Conservation (phyloP, 2,888 invertebrate genomes). For the Allophyes oxyacanthae region DNA sequence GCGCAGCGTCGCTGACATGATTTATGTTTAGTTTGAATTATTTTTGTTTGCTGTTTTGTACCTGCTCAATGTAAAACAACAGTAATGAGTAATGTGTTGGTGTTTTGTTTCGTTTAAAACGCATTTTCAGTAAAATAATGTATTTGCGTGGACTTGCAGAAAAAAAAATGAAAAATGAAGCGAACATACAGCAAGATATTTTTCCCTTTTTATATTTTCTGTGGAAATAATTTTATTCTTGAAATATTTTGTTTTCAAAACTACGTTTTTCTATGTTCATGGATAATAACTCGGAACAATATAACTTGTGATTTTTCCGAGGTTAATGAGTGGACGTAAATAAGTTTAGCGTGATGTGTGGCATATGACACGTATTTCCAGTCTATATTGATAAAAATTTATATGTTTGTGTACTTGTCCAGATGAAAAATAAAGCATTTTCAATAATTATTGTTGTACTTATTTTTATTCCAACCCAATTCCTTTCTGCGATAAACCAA, state of each 20-base stretch:
- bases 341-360: conserved; percentile 22
- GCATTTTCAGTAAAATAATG: conserved; percentile 19
- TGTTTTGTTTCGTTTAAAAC: conserved; percentile 21
- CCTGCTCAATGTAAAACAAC: conserved; percentile 62
- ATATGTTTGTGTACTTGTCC: conserved; percentile 51
- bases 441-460: conserved; percentile 6
- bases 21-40: conserved; percentile 43
- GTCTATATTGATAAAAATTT: conserved; percentile 34
- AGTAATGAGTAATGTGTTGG: conserved; percentile 5
- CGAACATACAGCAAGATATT: no score
- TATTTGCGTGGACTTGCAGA: conserved; percentile 1
- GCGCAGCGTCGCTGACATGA: conserved; percentile 46
- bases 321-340: conserved; percentile 27
- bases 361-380: conserved; percentile 28
- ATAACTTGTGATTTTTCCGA: neutral
- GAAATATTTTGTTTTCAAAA: neutral
- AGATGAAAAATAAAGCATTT: conserved; percentile 51
- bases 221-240: conserved; percentile 4
- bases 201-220: conserved; percentile 3
- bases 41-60: conserved; percentile 72
- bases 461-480: neutral
- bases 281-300: no score
- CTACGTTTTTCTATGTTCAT: conserved; percentile 20
- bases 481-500: no score
- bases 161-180: neutral